Percentiles rank a stretch among this genome's conserved stretches.
Conservation (phyloP, 2,888 invertebrate genomes). For the Agrotis clavis region DNA sequence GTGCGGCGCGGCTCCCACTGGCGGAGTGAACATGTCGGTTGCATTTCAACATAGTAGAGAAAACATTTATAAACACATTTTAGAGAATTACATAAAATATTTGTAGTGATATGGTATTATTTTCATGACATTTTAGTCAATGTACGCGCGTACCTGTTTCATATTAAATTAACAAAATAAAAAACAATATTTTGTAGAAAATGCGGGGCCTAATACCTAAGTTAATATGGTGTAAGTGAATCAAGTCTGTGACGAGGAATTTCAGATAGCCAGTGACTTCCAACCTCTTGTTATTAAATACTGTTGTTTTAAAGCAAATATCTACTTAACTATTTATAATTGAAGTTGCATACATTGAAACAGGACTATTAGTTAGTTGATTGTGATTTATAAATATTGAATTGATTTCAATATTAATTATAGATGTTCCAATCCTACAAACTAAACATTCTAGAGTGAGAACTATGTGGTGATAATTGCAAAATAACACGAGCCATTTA, state of each 20-base stretch:
- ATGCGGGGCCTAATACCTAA: slow-evolving; percentile 78
- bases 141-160: slow-evolving; percentile 86
- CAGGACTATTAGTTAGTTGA: slow-evolving; percentile 22
- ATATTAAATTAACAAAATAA: slow-evolving; percentile 72
- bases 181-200: slow-evolving; percentile 74
- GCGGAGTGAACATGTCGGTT: slow-evolving; percentile 53
- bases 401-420: slow-evolving; percentile 12
- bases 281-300: slow-evolving; percentile 49
- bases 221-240: slow-evolving; percentile 67
- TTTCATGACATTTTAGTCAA: slow-evolving; percentile 83
- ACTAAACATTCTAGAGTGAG: neutral
- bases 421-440: neutral
- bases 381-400: slow-evolving; percentile 33
- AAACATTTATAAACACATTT: slow-evolving; percentile 63
- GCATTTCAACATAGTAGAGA: slow-evolving; percentile 75
- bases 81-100: slow-evolving; percentile 68
- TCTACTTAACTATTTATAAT: slow-evolving; percentile 62
- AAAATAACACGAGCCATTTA: neutral
- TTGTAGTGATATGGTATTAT: slow-evolving; percentile 74
- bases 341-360: slow-evolving; percentile 34
- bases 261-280: slow-evolving; percentile 70
- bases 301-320: slow-evolving; percentile 53
- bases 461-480: neutral
- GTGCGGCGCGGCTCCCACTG: slow-evolving; percentile 47
- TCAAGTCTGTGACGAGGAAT: slow-evolving; percentile 61